A percentile compares a stretch with the other conserved stretches of the same genome.
Evolutionary conservation across 2,113 vertebrate genomes (phyloP).

Genomic region (Corythornis madagascariensis): DNA sequence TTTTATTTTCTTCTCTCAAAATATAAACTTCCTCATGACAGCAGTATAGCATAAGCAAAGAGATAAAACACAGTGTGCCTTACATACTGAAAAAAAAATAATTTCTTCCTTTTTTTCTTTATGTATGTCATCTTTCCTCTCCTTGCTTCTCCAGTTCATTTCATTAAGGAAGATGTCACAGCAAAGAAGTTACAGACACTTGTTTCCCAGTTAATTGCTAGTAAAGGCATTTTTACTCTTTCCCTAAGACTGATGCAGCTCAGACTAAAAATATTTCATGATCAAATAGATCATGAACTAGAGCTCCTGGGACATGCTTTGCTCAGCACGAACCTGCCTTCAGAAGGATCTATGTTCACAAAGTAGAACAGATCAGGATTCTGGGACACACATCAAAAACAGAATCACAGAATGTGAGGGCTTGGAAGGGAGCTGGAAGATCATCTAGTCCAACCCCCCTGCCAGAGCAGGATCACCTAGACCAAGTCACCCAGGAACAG

Average conservation of each 20-base stretch:
- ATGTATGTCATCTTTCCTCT: background rate
- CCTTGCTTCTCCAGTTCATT: background rate
- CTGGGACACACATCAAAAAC: background rate
- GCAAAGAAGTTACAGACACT: conserved; percentile 2
- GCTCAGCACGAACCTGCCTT: background rate
- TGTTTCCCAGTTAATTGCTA: conserved; percentile 38
- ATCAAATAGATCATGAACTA: background rate
- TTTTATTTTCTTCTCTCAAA: background rate
- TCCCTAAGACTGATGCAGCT: background rate
- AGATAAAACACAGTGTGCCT: background rate
- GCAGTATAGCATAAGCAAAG: background rate
- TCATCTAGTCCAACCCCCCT: no score
- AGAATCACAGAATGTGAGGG: no score
- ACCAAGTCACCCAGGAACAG: no score
- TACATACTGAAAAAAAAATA: background rate
- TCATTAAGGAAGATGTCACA: background rate
- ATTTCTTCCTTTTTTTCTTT: background rate
- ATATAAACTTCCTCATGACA: background rate
- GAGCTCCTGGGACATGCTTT: background rate
- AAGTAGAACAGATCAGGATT: background rate
- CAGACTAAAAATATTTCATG: background rate
- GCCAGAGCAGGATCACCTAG: no score
- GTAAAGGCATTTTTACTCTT: background rate
- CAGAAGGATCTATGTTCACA: background rate
- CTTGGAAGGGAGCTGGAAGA: no score